Base-by-base conservation (phyloP, 2,797 vertebrate species). In the Premnoplex brunnescens region DNA sequence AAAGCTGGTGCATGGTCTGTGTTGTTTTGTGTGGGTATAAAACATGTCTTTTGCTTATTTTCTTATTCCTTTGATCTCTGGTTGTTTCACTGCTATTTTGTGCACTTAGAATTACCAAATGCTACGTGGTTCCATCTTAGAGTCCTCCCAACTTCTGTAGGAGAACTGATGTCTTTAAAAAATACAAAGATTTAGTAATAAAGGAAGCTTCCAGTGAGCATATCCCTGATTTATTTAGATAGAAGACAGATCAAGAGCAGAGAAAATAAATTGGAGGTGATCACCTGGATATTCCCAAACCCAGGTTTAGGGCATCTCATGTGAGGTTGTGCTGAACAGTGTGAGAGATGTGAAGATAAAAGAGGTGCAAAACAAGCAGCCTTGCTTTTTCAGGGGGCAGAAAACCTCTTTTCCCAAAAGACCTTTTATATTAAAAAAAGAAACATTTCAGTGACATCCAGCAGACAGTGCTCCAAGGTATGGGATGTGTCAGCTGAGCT, bases 51-150 rank as follows among this genome's bases (percentile, higher is more conserved):
- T 23, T 68, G 58, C 12, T 72, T 49, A 21, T 62, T 60, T 88
- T 63, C 36, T 56, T 37, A 5, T 10, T 89, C 16, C 6, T 87
- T 89, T 79, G 58, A 46, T 76, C 30, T 76, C 63, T 52, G 10
- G 12, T 71, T 51, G 14, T 88, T 92, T 81, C 54, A 30, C 32
- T 20, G 23, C 32, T 19, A 17, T 71, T 85, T n/a, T 54, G n/a
- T 84, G 27, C 30, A 8, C 9, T 62, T 75, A 34, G 59, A 66
- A 36, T 76, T 67, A 36, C 7, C 12, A 62, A 43, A 52, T 51
- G 12, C 20, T 62, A 0, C 3, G 0, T 46, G 19, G n/a, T 87
- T 9, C 36, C 3, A 0, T 55, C 6, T 36, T 28, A 24, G 27
- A 58, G 28, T 43, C 9, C 11, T 28, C 37, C 16, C 26, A 62